Conservation (phyloP, 2,797 vertebrate genomes). For the Enteromius anoplus region DNA sequence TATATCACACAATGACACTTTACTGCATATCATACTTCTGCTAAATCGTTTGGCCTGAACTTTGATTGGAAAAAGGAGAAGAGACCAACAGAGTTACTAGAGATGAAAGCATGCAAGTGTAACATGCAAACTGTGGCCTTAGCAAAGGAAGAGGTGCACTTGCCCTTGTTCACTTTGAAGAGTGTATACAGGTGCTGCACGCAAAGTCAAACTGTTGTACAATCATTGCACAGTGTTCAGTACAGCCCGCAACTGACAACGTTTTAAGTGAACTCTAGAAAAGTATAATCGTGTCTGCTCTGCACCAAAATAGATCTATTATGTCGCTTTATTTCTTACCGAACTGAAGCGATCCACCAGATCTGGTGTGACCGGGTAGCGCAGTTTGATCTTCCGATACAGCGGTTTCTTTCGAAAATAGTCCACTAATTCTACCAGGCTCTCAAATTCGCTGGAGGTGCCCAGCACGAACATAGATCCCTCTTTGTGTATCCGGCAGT, state of each 20-base stretch:
- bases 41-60: neutral
- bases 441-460: slow-evolving; percentile 92
- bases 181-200: neutral
- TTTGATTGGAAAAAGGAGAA: slow-evolving; percentile 18
- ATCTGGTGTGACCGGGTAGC: slow-evolving; percentile 92
- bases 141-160: slow-evolving; percentile 19
- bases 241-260: neutral
- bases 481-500: slow-evolving; percentile 92
- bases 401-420: slow-evolving; percentile 91
- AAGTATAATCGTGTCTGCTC: neutral
- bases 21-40: neutral
- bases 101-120: slow-evolving; percentile 10
- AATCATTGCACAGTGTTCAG: slow-evolving; percentile 5
- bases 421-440: slow-evolving; percentile 90
- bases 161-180: slow-evolving; percentile 9
- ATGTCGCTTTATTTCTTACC: slow-evolving; percentile 70
- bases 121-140: slow-evolving; percentile 10
- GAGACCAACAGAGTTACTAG: neutral
- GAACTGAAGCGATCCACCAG: slow-evolving; percentile 87
- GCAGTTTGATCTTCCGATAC: slow-evolving; percentile 94
- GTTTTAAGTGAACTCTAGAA: neutral
- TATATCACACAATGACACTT: neutral
- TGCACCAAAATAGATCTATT: neutral
- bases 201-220: neutral
- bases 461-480: slow-evolving; percentile 88